Evolutionary conservation across 1,140 invertebrate genomes (phyloP).

Genomic region (Sitobion miscanthi): DNA sequence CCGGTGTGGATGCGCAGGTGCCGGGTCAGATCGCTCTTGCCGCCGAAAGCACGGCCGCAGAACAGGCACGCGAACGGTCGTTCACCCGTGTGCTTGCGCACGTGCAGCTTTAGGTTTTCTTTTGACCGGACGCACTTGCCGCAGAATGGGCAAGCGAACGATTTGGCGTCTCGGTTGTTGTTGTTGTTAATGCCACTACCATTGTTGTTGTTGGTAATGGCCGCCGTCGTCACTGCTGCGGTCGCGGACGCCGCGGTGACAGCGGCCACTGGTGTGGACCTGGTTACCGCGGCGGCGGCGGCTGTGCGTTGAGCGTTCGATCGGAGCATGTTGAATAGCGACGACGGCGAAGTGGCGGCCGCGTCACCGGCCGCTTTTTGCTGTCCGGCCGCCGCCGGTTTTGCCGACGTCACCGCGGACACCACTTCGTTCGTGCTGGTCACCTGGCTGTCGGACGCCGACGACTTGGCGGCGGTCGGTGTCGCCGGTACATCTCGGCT

Average conservation of each 20-base stretch:
- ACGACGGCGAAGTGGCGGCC: slow-evolving; percentile 61
- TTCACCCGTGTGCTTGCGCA: slow-evolving; percentile 87
- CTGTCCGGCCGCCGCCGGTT: slow-evolving; percentile 38
- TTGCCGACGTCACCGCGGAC: slow-evolving; percentile 66
- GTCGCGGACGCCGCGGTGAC: slow-evolving; percentile 60
- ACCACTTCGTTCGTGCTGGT: slow-evolving; percentile 75
- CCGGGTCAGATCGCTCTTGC: slow-evolving; percentile 84
- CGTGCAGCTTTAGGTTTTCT: slow-evolving; percentile 86
- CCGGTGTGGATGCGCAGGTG: slow-evolving; percentile 87
- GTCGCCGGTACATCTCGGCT: slow-evolving; percentile 51
- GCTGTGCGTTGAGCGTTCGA: slow-evolving; percentile 54
- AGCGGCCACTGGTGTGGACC: slow-evolving; percentile 42
- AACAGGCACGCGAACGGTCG: slow-evolving; percentile 86
- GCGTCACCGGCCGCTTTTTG: slow-evolving; percentile 60
- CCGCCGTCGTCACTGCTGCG: slow-evolving; percentile 57
- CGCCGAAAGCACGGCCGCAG: slow-evolving; percentile 84
- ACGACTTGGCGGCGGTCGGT: slow-evolving; percentile 56
- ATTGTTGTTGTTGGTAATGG: slow-evolving; percentile 42
- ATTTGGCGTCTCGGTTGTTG: slow-evolving; percentile 55
- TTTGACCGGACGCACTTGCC: slow-evolving; percentile 87
- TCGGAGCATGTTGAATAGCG: slow-evolving; percentile 56
- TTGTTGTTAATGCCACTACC: slow-evolving; percentile 22
- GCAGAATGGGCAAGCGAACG: slow-evolving; percentile 85
- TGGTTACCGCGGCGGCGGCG: slow-evolving; percentile 60
- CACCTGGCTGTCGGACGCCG: slow-evolving; percentile 69